Conservation (phyloP, 1,140 invertebrate genomes). For the Drosophila murphyi region DNA sequence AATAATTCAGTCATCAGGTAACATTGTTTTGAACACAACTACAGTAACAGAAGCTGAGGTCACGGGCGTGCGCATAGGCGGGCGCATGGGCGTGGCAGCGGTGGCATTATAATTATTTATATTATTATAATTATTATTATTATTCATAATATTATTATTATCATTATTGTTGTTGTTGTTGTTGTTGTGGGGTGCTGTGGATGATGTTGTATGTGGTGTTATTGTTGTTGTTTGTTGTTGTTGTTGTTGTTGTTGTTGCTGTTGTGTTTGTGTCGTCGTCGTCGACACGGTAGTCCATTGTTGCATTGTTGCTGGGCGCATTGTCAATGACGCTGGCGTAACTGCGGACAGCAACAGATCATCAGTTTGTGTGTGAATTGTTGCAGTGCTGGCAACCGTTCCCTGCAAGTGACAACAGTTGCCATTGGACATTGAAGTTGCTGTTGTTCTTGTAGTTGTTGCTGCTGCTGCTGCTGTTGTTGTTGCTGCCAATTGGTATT, state of each 20-base stretch:
- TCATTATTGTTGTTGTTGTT: slow-evolving; percentile 33
- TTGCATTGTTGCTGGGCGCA: slow-evolving; percentile 59
- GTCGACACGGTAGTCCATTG: slow-evolving; percentile 76
- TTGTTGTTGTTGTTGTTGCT: slow-evolving; percentile 48
- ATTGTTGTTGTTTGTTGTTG: slow-evolving; percentile 28
- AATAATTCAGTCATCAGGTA: slow-evolving; percentile 85
- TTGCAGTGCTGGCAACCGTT: slow-evolving; percentile 54
- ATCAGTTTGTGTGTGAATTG: slow-evolving; percentile 76
- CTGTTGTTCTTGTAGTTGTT: slow-evolving; percentile 31
- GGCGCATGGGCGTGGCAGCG: slow-evolving; percentile 49
- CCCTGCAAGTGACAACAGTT: slow-evolving; percentile 47
- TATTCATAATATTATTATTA: slow-evolving; percentile 43
- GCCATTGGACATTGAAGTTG: slow-evolving; percentile 60
- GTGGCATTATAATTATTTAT: slow-evolving; percentile 48
- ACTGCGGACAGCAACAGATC: slow-evolving; percentile 43
- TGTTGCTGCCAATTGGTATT: slow-evolving; percentile 46
- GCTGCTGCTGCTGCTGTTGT: slow-evolving; percentile 39
- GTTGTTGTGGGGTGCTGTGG: slow-evolving; percentile 33
- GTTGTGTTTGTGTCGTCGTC: slow-evolving; percentile 55
- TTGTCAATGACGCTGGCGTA: slow-evolving; percentile 40
- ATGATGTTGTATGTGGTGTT: slow-evolving; percentile 27
- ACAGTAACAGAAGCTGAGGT: slow-evolving; percentile 84
- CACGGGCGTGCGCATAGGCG: slow-evolving; percentile 55
- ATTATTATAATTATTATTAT: slow-evolving; percentile 45
- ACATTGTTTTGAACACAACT: slow-evolving; percentile 85